Base-by-base conservation (phyloP, 1,140 invertebrate species). In the Euglossa dilemma region DNA sequence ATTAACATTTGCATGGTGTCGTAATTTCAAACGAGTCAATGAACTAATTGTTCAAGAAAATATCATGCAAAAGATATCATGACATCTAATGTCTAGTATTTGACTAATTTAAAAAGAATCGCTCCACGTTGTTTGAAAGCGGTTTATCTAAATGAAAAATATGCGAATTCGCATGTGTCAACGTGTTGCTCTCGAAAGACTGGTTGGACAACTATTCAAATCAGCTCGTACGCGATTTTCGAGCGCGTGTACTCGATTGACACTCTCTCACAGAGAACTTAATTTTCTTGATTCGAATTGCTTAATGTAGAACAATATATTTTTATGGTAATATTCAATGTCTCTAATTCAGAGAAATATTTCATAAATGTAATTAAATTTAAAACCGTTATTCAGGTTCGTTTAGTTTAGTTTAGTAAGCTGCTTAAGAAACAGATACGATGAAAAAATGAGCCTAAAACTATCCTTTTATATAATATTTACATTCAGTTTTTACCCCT, bases 121-220 rank as follows among this genome's bases (percentile, higher is more conserved):
- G 25, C 56, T 36, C 20, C 5, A 52, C 12, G n/a, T 73, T 45
- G 18, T 28, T 52, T 16, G 28, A 45, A 23, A 63, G 59, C n/a
- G 50, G 59, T 43, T 54, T 36, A 43, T 12, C 20, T 18, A 8
- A 81, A 75, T 66, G 71, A 75, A 66, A 82, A 36, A 56, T 59
- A 18, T 43, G 71, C 18, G 61, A 67, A 57, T 76, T 67, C 45
- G 50, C 43, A 56, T 45, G 25, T 59, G 25, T 28, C 28, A n/a
- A 4, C 36, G 25, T 18, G 18, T 23, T 66, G 69, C 5, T 78
- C 66, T 47, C 57, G 57, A 59, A 67, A 66, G 23, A 84, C 82
- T 80, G 67, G 80, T 83, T 47, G 16, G 61, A 78, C 80, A 16
- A 20, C 84, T 85, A 83, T 85, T 83, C 52, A 78, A 85, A 85